Conservation (phyloP, 2,888 invertebrate genomes). For the Acanthopleura granulata region DNA sequence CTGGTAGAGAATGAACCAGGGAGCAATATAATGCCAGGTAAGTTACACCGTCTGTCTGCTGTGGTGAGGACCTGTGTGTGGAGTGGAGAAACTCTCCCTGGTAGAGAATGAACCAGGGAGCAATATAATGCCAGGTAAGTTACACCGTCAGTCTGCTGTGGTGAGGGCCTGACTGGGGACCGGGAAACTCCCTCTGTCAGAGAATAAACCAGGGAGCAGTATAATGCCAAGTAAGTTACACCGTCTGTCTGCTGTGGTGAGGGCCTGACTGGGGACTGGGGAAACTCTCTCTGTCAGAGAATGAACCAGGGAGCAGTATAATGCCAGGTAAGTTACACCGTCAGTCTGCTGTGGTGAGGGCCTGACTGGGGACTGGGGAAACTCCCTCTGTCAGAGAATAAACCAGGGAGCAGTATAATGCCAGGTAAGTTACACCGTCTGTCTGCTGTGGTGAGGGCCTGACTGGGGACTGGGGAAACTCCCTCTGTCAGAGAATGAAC, state of each 20-base stretch:
- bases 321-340: slow-evolving; percentile 85
- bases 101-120: slow-evolving; percentile 99
- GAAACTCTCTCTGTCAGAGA: slow-evolving; percentile 94
- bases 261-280: slow-evolving; percentile 97
- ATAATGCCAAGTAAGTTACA: slow-evolving; percentile 90
- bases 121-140: slow-evolving; percentile 96
- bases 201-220: slow-evolving; percentile 99
- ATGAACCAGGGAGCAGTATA: slow-evolving; percentile 99
- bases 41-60: slow-evolving; percentile 77
- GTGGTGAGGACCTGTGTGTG: slow-evolving; percentile 96
- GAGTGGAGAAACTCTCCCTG: slow-evolving; percentile 90
- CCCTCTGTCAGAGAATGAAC: slow-evolving; percentile 96
- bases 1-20: slow-evolving; percentile 99
- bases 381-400: slow-evolving; percentile 94
- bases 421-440: slow-evolving; percentile 79
- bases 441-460: slow-evolving; percentile 94
- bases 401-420: slow-evolving; percentile 99
- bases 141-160: slow-evolving; percentile 81
- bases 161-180: slow-evolving; percentile 95
- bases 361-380: slow-evolving; percentile 97
- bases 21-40: slow-evolving; percentile 99
- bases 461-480: slow-evolving; percentile 96
- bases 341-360: slow-evolving; percentile 90
- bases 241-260: slow-evolving; percentile 86
- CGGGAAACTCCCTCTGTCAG: slow-evolving; percentile 92